phyloP scores from a whole-genome alignment of 2,888 invertebrate genomes.

The Dusona sp. region DNA sequence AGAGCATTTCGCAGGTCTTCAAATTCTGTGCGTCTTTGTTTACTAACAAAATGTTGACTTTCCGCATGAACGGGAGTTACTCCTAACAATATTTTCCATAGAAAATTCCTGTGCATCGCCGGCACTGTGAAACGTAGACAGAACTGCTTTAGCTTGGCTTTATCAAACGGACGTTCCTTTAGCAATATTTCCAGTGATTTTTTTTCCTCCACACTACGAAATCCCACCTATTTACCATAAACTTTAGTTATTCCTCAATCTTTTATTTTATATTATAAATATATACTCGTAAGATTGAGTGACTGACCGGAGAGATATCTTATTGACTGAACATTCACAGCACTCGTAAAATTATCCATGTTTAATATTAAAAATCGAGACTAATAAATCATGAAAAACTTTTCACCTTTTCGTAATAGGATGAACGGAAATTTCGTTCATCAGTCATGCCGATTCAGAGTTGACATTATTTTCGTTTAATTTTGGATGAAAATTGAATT shows the following conservation, averaged over 20 bases:
- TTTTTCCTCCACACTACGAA: constrained; percentile 95
- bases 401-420: constrained; percentile 91
- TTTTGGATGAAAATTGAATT: neutral
- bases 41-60: constrained; percentile 91
- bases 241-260: neutral
- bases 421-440: constrained; percentile 92
- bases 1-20: constrained; percentile 90
- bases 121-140: constrained; percentile 94
- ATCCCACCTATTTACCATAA: constrained; percentile 88
- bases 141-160: constrained; percentile 93
- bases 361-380: neutral
- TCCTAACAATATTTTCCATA: constrained; percentile 95
- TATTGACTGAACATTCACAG: neutral
- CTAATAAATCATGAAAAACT: neutral
- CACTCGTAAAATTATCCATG: neutral
- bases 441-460: constrained; percentile 85
- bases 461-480: constrained; percentile 23
- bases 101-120: constrained; percentile 90
- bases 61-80: constrained; percentile 92
- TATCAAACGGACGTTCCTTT: constrained; percentile 93
- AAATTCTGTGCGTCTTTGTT: constrained; percentile 91
- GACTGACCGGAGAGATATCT: neutral
- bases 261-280: neutral
- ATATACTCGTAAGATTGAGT: neutral
- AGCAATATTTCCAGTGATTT: constrained; percentile 95